phyloP scores from a whole-genome alignment of 1,140 invertebrate species.

The Gryon sp. region DNA sequence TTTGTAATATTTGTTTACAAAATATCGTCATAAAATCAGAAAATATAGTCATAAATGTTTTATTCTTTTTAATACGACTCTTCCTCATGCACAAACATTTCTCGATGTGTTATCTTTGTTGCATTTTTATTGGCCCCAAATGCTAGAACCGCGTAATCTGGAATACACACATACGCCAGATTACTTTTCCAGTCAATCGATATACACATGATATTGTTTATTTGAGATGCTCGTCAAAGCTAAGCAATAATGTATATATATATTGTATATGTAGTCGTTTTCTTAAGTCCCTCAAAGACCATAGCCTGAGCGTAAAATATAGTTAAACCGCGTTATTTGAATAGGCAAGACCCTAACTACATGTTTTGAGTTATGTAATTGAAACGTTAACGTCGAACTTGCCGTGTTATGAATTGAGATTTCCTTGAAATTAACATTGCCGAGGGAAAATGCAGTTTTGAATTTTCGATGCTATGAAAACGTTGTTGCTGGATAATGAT shows the following conservation, averaged over 20 bases:
- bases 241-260: slow-evolving; percentile 10
- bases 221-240: slow-evolving; percentile 7
- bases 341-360: neutral
- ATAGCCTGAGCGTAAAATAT: too few relatives aligned
- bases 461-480: too few relatives aligned
- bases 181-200: slow-evolving; percentile 33
- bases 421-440: too few relatives aligned
- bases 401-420: neutral
- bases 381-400: slow-evolving; percentile 3
- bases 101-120: slow-evolving; percentile 12
- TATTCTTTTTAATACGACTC: slow-evolving; percentile 19
- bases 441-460: too few relatives aligned
- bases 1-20: slow-evolving; percentile 18
- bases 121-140: slow-evolving; percentile 23
- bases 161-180: slow-evolving; percentile 9
- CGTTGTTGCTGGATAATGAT: neutral
- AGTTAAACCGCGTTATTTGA: too few relatives aligned
- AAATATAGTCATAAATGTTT: slow-evolving; percentile 25
- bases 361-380: slow-evolving; percentile 5
- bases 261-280: neutral
- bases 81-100: slow-evolving; percentile 20
- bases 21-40: too few relatives aligned
- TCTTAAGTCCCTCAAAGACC: slow-evolving; percentile 11
- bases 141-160: slow-evolving; percentile 15
- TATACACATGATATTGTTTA: slow-evolving; percentile 29